These are phyloP conservation scores for Enteromius argenteus DNA, from an alignment of 2,797 vertebrate species.

Conservation along the genomic window DNA sequence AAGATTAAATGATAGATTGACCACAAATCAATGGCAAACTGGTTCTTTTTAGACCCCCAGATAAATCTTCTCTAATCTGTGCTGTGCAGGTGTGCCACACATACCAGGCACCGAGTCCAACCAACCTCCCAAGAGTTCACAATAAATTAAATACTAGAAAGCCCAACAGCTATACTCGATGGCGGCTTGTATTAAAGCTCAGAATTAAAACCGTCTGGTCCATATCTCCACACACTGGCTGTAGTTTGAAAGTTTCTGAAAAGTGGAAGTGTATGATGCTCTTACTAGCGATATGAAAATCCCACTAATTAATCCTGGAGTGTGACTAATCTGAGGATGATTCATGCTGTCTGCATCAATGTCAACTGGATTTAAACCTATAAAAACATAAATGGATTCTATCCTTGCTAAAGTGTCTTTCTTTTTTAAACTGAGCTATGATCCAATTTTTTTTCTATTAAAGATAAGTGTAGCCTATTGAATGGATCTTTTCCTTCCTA, in stretches of 20 bases:
- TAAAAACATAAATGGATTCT: slow-evolving; percentile 28
- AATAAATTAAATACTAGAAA: slow-evolving; percentile 50
- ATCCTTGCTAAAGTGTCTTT: background rate
- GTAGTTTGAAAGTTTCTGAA: background rate
- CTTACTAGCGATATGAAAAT: slow-evolving; percentile 19
- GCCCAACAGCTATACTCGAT: slow-evolving; percentile 16
- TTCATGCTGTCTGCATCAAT: slow-evolving; percentile 30
- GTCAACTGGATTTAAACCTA: slow-evolving; percentile 9
- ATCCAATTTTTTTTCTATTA: slow-evolving; percentile 23
- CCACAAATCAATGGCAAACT: slow-evolving; percentile 62
- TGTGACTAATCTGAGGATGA: slow-evolving; percentile 41
- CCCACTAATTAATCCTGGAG: slow-evolving; percentile 25
- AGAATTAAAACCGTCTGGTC: slow-evolving; percentile 13
- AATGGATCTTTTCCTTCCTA: background rate
- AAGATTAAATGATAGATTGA: slow-evolving; percentile 64
- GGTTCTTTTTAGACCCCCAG: slow-evolving; percentile 50
- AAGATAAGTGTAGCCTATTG: slow-evolving; percentile 1
- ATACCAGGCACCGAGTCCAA: slow-evolving; percentile 42
- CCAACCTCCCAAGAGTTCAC: slow-evolving; percentile 43
- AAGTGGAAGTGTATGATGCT: slow-evolving; percentile 4
- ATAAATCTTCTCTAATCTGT: slow-evolving; percentile 63
- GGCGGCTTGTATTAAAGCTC: slow-evolving; percentile 9
- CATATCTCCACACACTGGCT: background rate
- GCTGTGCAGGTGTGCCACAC: slow-evolving; percentile 52
- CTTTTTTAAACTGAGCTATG: slow-evolving; percentile 5